Percentiles rank a stretch among this genome's conserved stretches.
Evolutionary conservation across 92 coral and sea anemone species (phyloP).

Genomic region (Epizoanthus rinbou): DNA sequence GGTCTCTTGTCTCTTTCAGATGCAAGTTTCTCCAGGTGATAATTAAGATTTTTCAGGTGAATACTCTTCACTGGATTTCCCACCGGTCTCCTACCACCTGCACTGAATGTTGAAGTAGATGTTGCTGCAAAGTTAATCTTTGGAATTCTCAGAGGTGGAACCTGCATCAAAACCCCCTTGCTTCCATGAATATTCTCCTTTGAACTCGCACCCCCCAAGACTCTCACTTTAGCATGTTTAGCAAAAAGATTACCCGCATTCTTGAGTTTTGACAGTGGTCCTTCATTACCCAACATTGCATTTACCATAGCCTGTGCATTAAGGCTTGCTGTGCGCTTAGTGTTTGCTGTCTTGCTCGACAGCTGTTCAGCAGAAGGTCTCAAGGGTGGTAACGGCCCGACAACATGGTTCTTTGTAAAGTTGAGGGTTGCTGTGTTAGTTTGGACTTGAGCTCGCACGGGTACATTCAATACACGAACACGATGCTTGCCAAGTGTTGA

Average conservation of each 20-base stretch:
- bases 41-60: conserved; percentile 70
- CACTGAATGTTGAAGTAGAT: conserved; percentile 93
- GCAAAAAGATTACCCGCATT: conserved; percentile 62
- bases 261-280: conserved; percentile 76
- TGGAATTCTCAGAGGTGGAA: conserved; percentile 75
- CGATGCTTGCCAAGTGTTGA: conserved; percentile 52
- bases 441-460: conserved; percentile 86
- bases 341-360: conserved; percentile 83
- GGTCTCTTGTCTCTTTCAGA: conserved; percentile 70
- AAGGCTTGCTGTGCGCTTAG: conserved; percentile 88
- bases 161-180: conserved; percentile 52
- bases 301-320: conserved; percentile 98
- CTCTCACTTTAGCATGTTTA: conserved; percentile 63
- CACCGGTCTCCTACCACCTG: conserved; percentile 86
- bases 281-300: conserved; percentile 80
- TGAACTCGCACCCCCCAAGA: conserved; percentile 62
- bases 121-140: conserved; percentile 99
- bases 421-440: conserved; percentile 82
- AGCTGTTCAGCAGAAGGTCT: conserved; percentile 88
- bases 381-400: conserved; percentile 89
- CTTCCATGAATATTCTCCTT: conserved; percentile 56
- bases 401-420: conserved; percentile 93
- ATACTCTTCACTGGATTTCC: conserved; percentile 80
- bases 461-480: conserved; percentile 85
- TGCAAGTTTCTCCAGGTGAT: conserved; percentile 77